Evolutionary conservation across 2,113 vertebrate species (phyloP).

Genomic region (Chloropsis hardwickii): DNA sequence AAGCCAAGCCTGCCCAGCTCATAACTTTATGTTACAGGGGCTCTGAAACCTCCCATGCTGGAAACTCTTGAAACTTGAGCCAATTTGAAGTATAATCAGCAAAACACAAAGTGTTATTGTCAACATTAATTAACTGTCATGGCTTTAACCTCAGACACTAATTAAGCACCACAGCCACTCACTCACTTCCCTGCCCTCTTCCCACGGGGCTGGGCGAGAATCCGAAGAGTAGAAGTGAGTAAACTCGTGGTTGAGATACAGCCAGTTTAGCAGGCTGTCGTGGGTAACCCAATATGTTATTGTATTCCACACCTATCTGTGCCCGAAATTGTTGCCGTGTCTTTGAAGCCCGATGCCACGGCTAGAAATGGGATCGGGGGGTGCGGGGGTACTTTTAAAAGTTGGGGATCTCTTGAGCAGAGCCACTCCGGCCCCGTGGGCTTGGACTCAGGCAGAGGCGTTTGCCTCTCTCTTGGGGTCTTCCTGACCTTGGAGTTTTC

Average conservation of each 20-base stretch:
- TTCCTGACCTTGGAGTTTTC: not conserved
- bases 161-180: not conserved
- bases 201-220: not conserved
- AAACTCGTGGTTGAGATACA: not conserved
- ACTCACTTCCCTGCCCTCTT: not conserved
- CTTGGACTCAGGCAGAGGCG: accelerated
- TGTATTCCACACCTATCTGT: no score
- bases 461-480: not conserved
- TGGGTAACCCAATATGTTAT: not conserved
- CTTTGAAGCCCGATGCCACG: accelerated
- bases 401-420: accelerated
- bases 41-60: not conserved
- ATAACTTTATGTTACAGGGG: not conserved
- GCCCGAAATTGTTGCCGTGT: accelerated
- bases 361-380: accelerated
- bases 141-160: not conserved
- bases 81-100: not conserved
- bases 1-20: not conserved
- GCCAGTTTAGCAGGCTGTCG: not conserved
- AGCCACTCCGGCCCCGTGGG: accelerated
- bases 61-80: not conserved
- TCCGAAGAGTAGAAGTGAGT: not conserved
- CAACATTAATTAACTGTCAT: not conserved
- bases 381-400: accelerated
- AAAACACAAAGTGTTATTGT: not conserved